Conservation (phyloP, 2,888 invertebrate genomes). For the Siphonodentalium dalli region DNA sequence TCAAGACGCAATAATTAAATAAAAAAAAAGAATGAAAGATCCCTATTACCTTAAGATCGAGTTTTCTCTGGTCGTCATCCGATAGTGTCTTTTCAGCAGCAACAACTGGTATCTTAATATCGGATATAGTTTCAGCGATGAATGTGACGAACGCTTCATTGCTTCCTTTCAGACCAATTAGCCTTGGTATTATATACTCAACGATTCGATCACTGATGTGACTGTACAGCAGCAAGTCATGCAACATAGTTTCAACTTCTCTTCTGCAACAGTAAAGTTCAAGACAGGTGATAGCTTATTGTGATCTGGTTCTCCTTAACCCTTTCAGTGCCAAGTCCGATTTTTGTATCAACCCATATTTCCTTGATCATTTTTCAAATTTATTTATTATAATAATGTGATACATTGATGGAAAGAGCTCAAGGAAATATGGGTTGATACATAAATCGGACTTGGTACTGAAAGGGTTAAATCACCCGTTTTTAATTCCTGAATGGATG, state of each 20-base stretch:
- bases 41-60: conserved; percentile 64
- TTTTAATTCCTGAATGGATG: no score
- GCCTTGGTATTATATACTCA: conserved; percentile 53
- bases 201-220: conserved; percentile 57
- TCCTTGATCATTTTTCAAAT: no score
- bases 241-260: conserved; percentile 69
- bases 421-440: no score
- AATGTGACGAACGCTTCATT: conserved; percentile 66
- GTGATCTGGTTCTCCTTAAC: no score
- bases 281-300: no score
- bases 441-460: no score
- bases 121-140: conserved; percentile 72
- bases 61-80: conserved; percentile 67
- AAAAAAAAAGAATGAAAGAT: background rate
- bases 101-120: conserved; percentile 70
- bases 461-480: no score
- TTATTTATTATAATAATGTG: no score
- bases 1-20: background rate
- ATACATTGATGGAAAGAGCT: no score
- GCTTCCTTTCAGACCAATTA: conserved; percentile 49
- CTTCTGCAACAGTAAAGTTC: conserved; percentile 48
- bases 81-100: conserved; percentile 65
- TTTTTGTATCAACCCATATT: no score
- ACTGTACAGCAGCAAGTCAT: conserved; percentile 69
- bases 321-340: no score